A percentile compares a stretch with the other conserved stretches of the same genome.
phyloP scores from a whole-genome alignment of 2,113 vertebrate species.

The Ramphastos sulfuratus region DNA sequence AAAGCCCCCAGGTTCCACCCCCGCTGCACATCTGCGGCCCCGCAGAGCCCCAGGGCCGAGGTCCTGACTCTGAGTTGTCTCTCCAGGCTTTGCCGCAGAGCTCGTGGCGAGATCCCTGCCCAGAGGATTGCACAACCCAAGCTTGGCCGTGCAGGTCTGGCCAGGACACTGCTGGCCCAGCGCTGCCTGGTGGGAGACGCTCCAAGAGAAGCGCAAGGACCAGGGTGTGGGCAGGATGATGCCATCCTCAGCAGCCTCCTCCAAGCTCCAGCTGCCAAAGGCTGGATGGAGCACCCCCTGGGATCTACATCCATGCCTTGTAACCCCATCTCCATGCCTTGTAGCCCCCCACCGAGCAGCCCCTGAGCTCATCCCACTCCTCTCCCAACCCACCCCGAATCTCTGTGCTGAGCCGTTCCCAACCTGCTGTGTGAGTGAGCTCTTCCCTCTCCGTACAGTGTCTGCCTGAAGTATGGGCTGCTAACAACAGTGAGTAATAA shows the following conservation, averaged over 20 bases:
- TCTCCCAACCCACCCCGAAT: fast-evolving
- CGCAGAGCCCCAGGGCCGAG: neutral
- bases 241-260: neutral
- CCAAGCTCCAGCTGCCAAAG: neutral
- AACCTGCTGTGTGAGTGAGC: neutral
- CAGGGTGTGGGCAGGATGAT: neutral
- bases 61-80: neutral
- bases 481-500: constrained; percentile 16
- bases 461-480: neutral
- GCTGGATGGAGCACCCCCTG: neutral
- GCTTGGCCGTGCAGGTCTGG: neutral
- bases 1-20: neutral
- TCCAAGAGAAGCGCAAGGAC: fast-evolving
- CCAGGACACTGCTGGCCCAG: neutral
- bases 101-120: neutral
- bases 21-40: constrained; percentile 23
- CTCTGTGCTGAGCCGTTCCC: neutral
- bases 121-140: neutral
- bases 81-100: neutral
- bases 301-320: fast-evolving
- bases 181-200: neutral
- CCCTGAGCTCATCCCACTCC: neutral
- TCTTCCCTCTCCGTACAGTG: neutral
- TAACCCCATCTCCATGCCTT: neutral
- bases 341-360: fast-evolving